These are phyloP conservation scores for Phalacrocorax aristotelis DNA, from an alignment of 2,113 vertebrate genomes.

Conservation along the genomic window DNA sequence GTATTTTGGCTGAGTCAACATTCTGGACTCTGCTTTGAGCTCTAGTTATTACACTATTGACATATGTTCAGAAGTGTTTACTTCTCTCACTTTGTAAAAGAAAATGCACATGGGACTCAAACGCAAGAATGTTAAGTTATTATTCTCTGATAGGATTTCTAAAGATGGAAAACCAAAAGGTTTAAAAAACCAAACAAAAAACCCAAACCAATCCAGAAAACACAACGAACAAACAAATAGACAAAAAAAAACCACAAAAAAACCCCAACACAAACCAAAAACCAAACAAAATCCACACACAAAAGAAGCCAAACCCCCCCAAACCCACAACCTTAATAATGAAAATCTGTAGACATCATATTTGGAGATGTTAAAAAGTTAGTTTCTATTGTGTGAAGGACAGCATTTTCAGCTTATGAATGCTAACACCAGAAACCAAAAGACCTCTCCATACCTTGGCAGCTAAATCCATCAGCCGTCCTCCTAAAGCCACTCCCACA, in stretches of 20 bases:
- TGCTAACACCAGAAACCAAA: neutral
- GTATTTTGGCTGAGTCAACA: neutral
- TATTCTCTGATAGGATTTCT: neutral
- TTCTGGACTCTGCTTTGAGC: neutral
- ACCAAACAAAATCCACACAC: neutral
- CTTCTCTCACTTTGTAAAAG: neutral
- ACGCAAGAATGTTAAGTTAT: neutral
- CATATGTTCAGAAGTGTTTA: neutral
- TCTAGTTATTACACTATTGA: neutral
- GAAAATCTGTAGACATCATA: neutral
- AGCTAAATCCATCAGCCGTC: conserved; percentile 84
- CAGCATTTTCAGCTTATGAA: neutral
- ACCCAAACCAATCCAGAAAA: too few relatives aligned
- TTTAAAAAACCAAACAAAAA: neutral
- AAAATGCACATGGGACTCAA: neutral
- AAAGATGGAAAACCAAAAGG: neutral
- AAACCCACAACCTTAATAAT: neutral
- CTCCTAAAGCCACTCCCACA: conserved; percentile 88
- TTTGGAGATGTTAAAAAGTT: neutral
- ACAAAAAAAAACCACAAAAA: too few relatives aligned
- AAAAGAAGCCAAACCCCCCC: neutral
- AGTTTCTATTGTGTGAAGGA: neutral
- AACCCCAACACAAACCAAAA: too few relatives aligned
- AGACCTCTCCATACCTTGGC: conserved; percentile 78
- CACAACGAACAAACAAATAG: too few relatives aligned